Evolutionary conservation across 1,140 invertebrate species (phyloP).

Genomic region (Conus betulinus): DNA sequence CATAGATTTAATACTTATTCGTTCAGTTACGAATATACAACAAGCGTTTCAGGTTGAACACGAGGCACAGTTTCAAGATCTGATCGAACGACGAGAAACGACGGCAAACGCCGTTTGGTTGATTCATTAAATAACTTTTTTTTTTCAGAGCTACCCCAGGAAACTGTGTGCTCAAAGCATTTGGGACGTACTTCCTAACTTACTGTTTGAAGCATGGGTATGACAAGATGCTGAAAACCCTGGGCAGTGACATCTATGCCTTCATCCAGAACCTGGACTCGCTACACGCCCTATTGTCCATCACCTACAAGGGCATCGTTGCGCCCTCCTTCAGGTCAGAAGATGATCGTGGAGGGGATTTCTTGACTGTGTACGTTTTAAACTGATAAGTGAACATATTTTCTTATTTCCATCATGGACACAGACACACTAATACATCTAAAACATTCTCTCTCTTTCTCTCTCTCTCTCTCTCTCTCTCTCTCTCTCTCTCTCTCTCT

Average conservation of each 20-base stretch:
- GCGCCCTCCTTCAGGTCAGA: slow-evolving; percentile 47
- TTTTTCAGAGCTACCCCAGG: slow-evolving; percentile 54
- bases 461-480: too few relatives aligned
- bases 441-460: background rate
- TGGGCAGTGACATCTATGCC: slow-evolving; percentile 49
- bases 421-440: background rate
- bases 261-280: slow-evolving; percentile 62
- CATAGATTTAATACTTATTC: too few relatives aligned
- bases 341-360: background rate
- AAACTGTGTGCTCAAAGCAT: slow-evolving; percentile 62
- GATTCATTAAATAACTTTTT: background rate
- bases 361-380: background rate
- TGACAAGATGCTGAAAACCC: slow-evolving; percentile 54
- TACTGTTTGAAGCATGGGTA: slow-evolving; percentile 52
- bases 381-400: background rate
- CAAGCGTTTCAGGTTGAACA: too few relatives aligned
- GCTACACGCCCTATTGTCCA: slow-evolving; percentile 50
- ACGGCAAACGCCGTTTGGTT: too few relatives aligned
- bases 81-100: too few relatives aligned
- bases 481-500: too few relatives aligned
- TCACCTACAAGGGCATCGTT: slow-evolving; percentile 51
- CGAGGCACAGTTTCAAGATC: too few relatives aligned
- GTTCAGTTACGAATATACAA: too few relatives aligned
- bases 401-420: background rate
- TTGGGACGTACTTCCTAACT: slow-evolving; percentile 66